Base-by-base conservation (phyloP, 2,888 invertebrate genomes). In the Crepidodera aurea region DNA sequence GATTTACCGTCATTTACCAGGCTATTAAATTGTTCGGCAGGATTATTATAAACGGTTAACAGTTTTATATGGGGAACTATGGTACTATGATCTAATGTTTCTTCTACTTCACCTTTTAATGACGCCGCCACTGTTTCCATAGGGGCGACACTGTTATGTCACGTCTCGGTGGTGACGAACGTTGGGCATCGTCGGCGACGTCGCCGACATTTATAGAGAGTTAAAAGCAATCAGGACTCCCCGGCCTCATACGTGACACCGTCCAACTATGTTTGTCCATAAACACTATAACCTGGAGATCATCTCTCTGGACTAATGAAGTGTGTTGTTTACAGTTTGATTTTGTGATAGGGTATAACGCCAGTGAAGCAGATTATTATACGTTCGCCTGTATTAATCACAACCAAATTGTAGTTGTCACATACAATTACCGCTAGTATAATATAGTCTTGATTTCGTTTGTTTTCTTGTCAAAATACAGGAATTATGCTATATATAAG, bases 251-350 rank as follows among this genome's bases (percentile, higher is more conserved):
- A 79, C 80, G 80, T 80, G 80, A 79, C 77, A 73, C 70, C 71
- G 72, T 66, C 71, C 69, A 69, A 65, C 67, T 75, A 69, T 80
- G 79, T 80, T 80, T 80, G 79, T 78, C 77, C 77, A 79, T 80
- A 80, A 80, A 80, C 79, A 80, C 78, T 77, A 79, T 80, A 80
- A 80, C 79, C 77, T 77, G 75, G 71, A 75, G 75, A 79, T 79
- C 78, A 78, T 79, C 79, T 75, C 72, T 75, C 72, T 74, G 71
- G 70, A 73, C 78, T 79, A 80, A 80, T 80, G 79, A 80, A 79
- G 78, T 77, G 77, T 76, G 76, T 75, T 80, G 79, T 80, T 78
- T 79, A 74, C 76, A 51, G 68, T 71, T 69, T 60, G 67, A 68
- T 71, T 39, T 32, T 16, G 53, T 44, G 50, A 15, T 42, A 55